These are phyloP conservation scores for Enoplolaimus lenunculus DNA, from an alignment of 2,888 invertebrate species.

Conservation along the genomic window DNA sequence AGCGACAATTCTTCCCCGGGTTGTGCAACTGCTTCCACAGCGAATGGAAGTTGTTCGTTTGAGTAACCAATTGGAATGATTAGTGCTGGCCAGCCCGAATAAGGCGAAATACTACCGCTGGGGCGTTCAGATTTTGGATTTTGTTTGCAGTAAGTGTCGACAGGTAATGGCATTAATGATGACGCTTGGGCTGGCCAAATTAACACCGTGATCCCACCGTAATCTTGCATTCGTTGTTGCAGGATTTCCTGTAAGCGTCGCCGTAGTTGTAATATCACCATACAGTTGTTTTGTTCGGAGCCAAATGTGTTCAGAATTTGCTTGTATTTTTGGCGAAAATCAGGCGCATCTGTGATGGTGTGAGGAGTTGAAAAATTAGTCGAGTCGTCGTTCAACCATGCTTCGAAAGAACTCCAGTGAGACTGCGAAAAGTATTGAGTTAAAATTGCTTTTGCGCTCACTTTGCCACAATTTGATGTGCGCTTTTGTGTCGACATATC, in stretches of 20 bases:
- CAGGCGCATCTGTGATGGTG: neutral
- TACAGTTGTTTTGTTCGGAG: neutral
- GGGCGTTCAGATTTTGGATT: neutral
- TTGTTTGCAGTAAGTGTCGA: neutral
- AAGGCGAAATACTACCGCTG: neutral
- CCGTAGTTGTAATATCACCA: neutral
- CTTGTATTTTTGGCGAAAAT: neutral
- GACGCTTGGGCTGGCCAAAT: neutral
- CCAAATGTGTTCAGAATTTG: neutral
- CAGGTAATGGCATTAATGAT: neutral
- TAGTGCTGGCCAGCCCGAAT: neutral
- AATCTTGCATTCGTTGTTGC: neutral
- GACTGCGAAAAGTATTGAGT: neutral
- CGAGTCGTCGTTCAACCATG: neutral
- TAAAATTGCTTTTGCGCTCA: neutral
- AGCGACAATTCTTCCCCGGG: neutral
- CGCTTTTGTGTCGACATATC: neutral
- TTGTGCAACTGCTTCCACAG: neutral
- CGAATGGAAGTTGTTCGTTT: neutral
- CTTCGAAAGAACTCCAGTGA: neutral
- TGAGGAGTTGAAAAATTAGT: neutral
- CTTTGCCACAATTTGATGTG: neutral
- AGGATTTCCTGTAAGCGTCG: neutral
- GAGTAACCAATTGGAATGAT: neutral
- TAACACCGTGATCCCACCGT: neutral